phyloP scores from a whole-genome alignment of 2,113 vertebrate genomes.

The Cinclus cinclus region DNA sequence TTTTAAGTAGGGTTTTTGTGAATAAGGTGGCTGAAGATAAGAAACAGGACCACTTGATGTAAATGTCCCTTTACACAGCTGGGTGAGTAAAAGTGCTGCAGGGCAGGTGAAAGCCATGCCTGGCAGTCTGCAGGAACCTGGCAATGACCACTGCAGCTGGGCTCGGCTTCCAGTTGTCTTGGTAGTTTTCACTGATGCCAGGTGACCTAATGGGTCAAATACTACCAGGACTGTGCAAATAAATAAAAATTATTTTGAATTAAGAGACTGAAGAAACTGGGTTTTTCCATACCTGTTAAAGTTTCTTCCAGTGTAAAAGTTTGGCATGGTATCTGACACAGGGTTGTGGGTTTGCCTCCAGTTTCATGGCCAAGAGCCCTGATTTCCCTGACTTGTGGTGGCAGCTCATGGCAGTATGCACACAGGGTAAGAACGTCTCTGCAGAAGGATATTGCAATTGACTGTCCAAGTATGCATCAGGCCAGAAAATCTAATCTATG shows the following conservation, averaged over 20 bases:
- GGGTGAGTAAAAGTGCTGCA: not conserved
- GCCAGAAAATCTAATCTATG: not conserved
- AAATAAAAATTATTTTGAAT: not conserved
- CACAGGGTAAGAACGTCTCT: not conserved
- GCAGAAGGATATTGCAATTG: not conserved
- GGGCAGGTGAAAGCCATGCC: not conserved
- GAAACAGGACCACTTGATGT: not conserved
- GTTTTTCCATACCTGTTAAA: not conserved
- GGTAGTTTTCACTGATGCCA: not conserved
- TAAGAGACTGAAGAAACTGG: not conserved
- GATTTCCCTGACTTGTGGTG: not conserved
- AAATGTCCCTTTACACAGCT: not conserved
- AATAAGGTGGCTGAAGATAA: not conserved
- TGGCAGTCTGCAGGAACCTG: accelerated
- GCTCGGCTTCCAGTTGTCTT: not conserved
- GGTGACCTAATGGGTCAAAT: not conserved
- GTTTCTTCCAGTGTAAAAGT: not conserved
- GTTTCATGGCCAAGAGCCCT: not conserved
- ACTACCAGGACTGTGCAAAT: not conserved
- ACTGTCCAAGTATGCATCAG: not conserved
- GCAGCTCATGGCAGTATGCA: not conserved
- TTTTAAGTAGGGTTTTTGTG: not conserved
- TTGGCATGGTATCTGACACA: not conserved
- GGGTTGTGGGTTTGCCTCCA: not conserved
- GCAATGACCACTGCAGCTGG: not conserved